A percentile compares a stretch with the other conserved stretches of the same genome.
Conservation (phyloP, 2,888 invertebrate species). For the Agrilus biguttatus region DNA sequence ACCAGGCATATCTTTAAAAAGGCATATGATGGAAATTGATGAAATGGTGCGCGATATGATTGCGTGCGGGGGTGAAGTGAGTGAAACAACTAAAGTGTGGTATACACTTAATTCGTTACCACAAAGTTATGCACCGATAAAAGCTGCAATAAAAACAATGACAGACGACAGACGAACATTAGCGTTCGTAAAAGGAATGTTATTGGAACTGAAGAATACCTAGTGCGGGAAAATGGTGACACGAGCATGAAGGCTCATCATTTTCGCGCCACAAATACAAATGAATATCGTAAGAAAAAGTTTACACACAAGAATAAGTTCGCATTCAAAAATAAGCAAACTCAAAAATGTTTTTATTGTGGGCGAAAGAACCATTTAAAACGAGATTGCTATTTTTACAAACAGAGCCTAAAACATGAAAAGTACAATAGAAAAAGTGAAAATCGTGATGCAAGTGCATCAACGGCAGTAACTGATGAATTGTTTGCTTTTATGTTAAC, state of each 20-base stretch:
- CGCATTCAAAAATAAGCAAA: conserved; percentile 6
- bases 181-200: conserved; percentile 8
- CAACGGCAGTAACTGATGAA: too few relatives aligned
- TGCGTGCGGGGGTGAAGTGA: conserved; percentile 6
- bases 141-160: background rate
- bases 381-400: background rate
- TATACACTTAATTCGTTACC: background rate
- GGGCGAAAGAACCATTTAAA: background rate
- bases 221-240: conserved; percentile 5
- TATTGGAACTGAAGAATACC: conserved; percentile 7
- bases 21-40: conserved; percentile 5
- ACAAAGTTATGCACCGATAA: background rate
- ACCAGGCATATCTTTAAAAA: background rate
- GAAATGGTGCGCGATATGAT: conserved; percentile 9
- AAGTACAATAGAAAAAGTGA: background rate
- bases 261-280: conserved; percentile 3
- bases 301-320: background rate
- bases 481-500: too few relatives aligned
- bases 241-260: conserved; percentile 6
- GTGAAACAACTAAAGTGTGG: conserved; percentile 2
- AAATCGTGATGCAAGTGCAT: too few relatives aligned
- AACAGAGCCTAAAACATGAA: background rate
- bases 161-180: conserved; percentile 4
- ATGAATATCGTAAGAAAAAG: background rate
- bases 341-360: conserved; percentile 3